Base-by-base conservation (phyloP, 2,113 vertebrate species). In the Mastomys natalensis region DNA sequence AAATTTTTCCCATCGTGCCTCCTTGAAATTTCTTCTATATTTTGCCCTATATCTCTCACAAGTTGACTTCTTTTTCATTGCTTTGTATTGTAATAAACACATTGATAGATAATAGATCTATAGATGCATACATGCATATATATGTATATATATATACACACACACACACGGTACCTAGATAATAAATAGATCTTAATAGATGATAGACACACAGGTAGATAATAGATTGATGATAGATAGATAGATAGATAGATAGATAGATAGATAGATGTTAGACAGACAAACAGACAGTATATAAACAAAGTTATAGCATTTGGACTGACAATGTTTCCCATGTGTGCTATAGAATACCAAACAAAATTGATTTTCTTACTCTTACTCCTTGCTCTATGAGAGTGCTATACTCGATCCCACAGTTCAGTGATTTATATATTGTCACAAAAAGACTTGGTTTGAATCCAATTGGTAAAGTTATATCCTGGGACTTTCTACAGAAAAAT, bases 401-500 rank as follows among this genome's bases (percentile, higher is more conserved):
- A 93, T 55, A 94, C 70, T 96, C 91, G 70, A 45, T 84, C 90
- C 94, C 26, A 90, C 12, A 93, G 16, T 58, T 94, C 48, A 81
- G 24, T 87, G 11, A 89, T 91, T 55, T 68, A 89, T 12, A 62
- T 97, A 94, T 96, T 84, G 68, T 85, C 85, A 72, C 13, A 12
- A 89, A 95, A n/a, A 80, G 53, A 8, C 21, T 82, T 93, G n/a
- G 0, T 19, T 97, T 90, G 87, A 90, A 90, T 94, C 73, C 48
- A 94, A 66, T 89, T 92, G 58, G 74, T 82, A 95, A 73, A 96
- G 17, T 85, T 78, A 58, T 70, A 95, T 55, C 6, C 87, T 86
- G 84, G 4, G 24, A 40, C 93, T 96, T 97, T 94, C 82, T 90
- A 77, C 82, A 72, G 86, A 95, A 84, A n/a, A 92, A 76, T 89